Evolutionary conservation across 2,888 invertebrate species (phyloP).

Genomic region (Drosophila meridiana): DNA sequence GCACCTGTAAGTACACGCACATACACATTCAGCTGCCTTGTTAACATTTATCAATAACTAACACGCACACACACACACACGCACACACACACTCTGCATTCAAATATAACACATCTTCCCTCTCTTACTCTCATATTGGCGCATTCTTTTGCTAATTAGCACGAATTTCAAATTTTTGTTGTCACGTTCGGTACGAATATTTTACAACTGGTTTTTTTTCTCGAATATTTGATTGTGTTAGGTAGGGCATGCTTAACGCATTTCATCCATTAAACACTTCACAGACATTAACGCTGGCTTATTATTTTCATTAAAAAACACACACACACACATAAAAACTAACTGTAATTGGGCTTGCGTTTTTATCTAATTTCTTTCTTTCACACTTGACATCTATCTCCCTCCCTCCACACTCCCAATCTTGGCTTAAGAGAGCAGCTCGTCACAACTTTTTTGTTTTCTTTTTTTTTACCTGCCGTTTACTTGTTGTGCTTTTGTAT

Average conservation of each 20-base stretch:
- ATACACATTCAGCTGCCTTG: slow-evolving; percentile 11
- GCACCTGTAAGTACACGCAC: slow-evolving; percentile 29
- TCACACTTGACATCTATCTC: slow-evolving; percentile 59
- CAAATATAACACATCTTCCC: slow-evolving; percentile 5
- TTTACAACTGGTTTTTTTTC: slow-evolving; percentile 36
- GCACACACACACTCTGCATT: background rate
- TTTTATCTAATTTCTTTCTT: slow-evolving; percentile 51
- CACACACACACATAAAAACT: slow-evolving; percentile 53
- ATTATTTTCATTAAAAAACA: slow-evolving; percentile 42
- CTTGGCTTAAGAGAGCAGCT: slow-evolving; percentile 43
- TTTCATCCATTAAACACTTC: slow-evolving; percentile 42
- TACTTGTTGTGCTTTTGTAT: slow-evolving; percentile 58
- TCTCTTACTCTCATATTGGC: slow-evolving; percentile 42
- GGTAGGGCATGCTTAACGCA: slow-evolving; percentile 5
- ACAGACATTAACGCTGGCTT: slow-evolving; percentile 27
- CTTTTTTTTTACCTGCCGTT: slow-evolving; percentile 62
- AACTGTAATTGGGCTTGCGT: slow-evolving; percentile 65
- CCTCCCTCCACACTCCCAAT: slow-evolving; percentile 42
- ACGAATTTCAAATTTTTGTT: slow-evolving; percentile 59
- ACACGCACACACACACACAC: background rate
- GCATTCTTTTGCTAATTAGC: slow-evolving; percentile 74
- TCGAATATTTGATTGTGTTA: slow-evolving; percentile 11
- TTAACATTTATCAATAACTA: slow-evolving; percentile 17
- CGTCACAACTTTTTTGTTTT: slow-evolving; percentile 33
- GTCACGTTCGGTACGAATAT: slow-evolving; percentile 49